Conservation (phyloP, 1,140 invertebrate species). For the Campoletis sonorensis region DNA sequence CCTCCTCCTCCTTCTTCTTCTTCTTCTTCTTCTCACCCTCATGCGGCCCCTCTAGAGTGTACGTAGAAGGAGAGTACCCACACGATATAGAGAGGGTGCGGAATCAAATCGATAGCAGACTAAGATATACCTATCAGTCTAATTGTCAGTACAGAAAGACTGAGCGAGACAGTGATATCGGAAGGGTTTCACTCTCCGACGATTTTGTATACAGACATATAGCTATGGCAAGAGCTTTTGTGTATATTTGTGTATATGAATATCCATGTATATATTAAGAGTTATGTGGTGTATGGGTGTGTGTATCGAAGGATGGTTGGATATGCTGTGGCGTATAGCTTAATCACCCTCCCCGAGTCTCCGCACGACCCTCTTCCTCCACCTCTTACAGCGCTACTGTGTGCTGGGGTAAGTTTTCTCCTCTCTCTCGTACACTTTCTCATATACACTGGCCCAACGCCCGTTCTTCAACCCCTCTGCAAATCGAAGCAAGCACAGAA, state of each 20-base stretch:
- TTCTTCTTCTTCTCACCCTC: not conserved
- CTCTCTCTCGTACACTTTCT: slow-evolving; percentile 21
- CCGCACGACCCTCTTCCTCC: slow-evolving; percentile 39
- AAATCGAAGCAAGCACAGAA: slow-evolving; percentile 59
- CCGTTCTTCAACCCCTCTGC: slow-evolving; percentile 73
- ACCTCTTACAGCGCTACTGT: slow-evolving; percentile 10
- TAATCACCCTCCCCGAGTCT: slow-evolving; percentile 73
- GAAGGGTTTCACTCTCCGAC: slow-evolving; percentile 53
- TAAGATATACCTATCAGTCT: slow-evolving; percentile 77
- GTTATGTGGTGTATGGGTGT: slow-evolving; percentile 14
- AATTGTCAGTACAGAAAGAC: slow-evolving; percentile 76
- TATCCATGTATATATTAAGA: slow-evolving; percentile 17
- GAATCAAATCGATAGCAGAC: slow-evolving; percentile 77
- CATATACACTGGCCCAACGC: slow-evolving; percentile 4
- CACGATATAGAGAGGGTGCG: slow-evolving; percentile 62
- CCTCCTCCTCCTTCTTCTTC: not conserved
- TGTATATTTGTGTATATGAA: slow-evolving; percentile 1
- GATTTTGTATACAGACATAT: slow-evolving; percentile 27
- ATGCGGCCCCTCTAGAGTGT: not conserved
- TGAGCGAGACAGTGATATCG: slow-evolving; percentile 69
- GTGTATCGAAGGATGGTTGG: slow-evolving; percentile 59
- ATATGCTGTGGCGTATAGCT: slow-evolving; percentile 74
- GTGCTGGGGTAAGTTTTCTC: not conserved
- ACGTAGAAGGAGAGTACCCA: slow-evolving; percentile 44
- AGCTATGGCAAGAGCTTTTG: slow-evolving; percentile 52